These are phyloP conservation scores for Microctenopoma stevenorrisi DNA, from an alignment of 2,797 vertebrate genomes.

Conservation along the genomic window DNA sequence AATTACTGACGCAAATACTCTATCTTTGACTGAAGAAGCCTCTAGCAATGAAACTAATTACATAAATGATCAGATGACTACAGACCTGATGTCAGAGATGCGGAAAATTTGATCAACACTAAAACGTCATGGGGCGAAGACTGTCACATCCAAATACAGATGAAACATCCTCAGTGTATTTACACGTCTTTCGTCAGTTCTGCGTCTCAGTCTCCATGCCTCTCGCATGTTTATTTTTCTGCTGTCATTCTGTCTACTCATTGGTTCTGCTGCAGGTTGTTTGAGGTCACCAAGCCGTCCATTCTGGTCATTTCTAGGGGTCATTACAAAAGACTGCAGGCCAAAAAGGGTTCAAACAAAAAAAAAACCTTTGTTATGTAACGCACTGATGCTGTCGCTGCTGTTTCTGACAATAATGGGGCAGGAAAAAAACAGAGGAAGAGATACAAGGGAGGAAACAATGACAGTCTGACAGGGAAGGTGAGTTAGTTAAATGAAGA, in stretches of 20 bases:
- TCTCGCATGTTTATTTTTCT: constrained; percentile 41
- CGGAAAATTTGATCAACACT: constrained; percentile 11
- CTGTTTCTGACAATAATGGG: constrained; percentile 52
- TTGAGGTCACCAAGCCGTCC: constrained; percentile 64
- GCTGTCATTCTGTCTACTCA: constrained; percentile 64
- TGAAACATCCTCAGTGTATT: constrained; percentile 20
- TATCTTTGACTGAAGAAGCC: constrained; percentile 18
- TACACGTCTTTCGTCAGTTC: constrained; percentile 22
- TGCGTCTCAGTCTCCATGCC: constrained; percentile 27
- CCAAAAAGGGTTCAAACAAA: constrained; percentile 70
- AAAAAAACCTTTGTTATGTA: constrained; percentile 80
- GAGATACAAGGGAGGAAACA: constrained; percentile 3
- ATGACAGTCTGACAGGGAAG: constrained; percentile 32
- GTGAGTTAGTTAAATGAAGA: constrained; percentile 12
- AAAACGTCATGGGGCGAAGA: constrained; percentile 9
- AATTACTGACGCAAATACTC: constrained; percentile 50
- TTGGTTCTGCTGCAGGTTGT: constrained; percentile 46
- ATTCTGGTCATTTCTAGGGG: constrained; percentile 74
- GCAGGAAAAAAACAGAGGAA: constrained; percentile 32
- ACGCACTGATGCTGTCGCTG: constrained; percentile 66
- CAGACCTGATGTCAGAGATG: constrained; percentile 8
- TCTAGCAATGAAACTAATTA: constrained; percentile 45
- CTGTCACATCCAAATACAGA: neutral
- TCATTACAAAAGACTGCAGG: constrained; percentile 73
- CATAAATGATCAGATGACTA: constrained; percentile 55